phyloP scores from a whole-genome alignment of 2,113 vertebrate species.

The Cinclus cinclus region DNA sequence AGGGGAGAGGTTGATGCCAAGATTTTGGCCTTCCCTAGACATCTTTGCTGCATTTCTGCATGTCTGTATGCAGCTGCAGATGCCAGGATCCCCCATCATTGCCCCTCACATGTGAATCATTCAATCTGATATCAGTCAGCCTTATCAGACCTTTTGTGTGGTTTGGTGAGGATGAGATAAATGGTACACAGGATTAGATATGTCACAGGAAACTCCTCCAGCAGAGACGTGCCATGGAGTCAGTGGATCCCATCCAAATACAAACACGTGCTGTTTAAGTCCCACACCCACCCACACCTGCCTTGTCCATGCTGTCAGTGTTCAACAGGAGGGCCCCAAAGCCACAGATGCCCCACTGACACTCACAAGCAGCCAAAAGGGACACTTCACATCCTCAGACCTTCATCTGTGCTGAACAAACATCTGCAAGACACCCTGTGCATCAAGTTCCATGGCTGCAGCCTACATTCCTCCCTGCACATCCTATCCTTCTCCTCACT shows the following conservation, averaged over 20 bases:
- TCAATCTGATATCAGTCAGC: not conserved
- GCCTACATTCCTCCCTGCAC: not conserved
- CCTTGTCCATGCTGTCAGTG: not conserved
- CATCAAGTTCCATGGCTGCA: not conserved
- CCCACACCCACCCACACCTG: not conserved
- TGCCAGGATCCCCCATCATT: not conserved
- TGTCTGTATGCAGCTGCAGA: not conserved
- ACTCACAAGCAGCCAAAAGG: not conserved
- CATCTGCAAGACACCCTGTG: not conserved
- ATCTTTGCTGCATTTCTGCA: not conserved
- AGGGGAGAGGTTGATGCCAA: not conserved
- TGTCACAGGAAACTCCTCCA: not conserved
- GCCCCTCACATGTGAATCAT: not conserved
- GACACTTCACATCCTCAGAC: not conserved
- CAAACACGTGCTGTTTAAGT: not conserved
- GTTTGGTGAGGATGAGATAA: not conserved
- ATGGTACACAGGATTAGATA: not conserved
- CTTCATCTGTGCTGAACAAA: not conserved
- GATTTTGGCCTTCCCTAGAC: not conserved
- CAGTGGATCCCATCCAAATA: not conserved
- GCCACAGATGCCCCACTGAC: not conserved
- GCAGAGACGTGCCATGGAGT: not conserved
- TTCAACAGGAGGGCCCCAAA: not conserved
- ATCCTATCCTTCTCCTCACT: not conserved
- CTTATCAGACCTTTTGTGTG: not conserved